Conservation (phyloP, 2,797 vertebrate genomes). For the Antennarius maculatus region DNA sequence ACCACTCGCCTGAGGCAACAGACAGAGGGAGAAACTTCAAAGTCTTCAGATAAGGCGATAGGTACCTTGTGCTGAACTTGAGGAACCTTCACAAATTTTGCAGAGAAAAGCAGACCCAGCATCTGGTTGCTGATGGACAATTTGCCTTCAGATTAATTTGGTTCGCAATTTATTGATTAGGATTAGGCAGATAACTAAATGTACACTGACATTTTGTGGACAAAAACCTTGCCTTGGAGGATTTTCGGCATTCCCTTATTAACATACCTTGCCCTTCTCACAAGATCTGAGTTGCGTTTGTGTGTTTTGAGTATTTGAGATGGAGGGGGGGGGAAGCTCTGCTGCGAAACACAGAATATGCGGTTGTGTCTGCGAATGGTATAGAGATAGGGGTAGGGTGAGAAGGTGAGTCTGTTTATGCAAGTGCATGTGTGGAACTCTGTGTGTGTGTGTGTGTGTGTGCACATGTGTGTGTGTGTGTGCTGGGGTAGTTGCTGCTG, state of each 20-base stretch:
- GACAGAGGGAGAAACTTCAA: constrained; percentile 68
- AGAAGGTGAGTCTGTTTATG: constrained; percentile 67
- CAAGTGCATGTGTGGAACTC: constrained; percentile 48
- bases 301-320: constrained; percentile 46
- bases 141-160: constrained; percentile 36
- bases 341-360: constrained; percentile 40
- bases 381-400: constrained; percentile 50
- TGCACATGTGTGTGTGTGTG: constrained; percentile 19
- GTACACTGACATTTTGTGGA: constrained; percentile 4
- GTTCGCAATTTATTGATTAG: constrained; percentile 33
- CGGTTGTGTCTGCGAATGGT: constrained; percentile 36
- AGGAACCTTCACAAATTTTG: constrained; percentile 64
- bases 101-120: constrained; percentile 30
- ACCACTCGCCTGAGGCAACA: constrained; percentile 64
- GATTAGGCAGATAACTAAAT: constrained; percentile 20
- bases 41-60: constrained; percentile 66
- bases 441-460: constrained; percentile 39
- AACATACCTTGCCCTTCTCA: constrained; percentile 38
- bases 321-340: constrained; percentile 42
- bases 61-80: constrained; percentile 63
- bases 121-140: constrained; percentile 30
- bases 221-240: constrained; percentile 26
- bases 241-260: constrained; percentile 18
- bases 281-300: constrained; percentile 30
- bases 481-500: constrained; percentile 58